Evolutionary conservation across 2,113 vertebrate genomes (phyloP).

Genomic region (Cnemophilus loriae): DNA sequence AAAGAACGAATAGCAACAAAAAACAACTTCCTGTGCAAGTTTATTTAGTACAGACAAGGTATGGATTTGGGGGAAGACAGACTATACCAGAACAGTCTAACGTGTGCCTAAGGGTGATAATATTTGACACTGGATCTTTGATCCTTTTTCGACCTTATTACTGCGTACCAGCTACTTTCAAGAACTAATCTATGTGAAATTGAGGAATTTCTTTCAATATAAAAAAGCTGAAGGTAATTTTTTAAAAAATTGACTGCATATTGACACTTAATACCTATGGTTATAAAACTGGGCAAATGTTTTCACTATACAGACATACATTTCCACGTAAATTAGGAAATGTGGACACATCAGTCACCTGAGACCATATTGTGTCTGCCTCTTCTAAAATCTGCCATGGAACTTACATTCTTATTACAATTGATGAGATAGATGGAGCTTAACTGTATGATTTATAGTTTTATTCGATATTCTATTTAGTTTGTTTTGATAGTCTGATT

Average conservation of each 20-base stretch:
- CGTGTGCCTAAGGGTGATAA: neutral
- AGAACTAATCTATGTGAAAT: neutral
- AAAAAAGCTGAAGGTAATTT: neutral
- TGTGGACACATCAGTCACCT: neutral
- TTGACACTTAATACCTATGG: neutral
- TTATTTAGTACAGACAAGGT: neutral
- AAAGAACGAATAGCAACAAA: neutral
- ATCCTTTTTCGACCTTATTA: neutral
- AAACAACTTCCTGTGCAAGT: neutral
- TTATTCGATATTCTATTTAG: neutral
- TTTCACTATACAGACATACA: neutral
- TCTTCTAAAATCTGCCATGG: neutral
- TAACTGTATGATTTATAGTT: neutral
- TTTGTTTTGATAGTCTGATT: neutral
- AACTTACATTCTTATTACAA: neutral
- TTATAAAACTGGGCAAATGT: neutral
- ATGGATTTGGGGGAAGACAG: neutral
- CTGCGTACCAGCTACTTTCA: neutral
- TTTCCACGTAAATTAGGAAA: neutral
- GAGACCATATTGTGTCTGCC: neutral
- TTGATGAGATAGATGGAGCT: neutral
- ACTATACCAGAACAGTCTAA: neutral
- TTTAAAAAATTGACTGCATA: rapidly evolving
- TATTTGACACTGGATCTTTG: neutral
- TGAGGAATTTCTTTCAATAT: neutral